Base-by-base conservation (phyloP, 2,797 vertebrate genomes). In the Brachyalestes nurse region DNA sequence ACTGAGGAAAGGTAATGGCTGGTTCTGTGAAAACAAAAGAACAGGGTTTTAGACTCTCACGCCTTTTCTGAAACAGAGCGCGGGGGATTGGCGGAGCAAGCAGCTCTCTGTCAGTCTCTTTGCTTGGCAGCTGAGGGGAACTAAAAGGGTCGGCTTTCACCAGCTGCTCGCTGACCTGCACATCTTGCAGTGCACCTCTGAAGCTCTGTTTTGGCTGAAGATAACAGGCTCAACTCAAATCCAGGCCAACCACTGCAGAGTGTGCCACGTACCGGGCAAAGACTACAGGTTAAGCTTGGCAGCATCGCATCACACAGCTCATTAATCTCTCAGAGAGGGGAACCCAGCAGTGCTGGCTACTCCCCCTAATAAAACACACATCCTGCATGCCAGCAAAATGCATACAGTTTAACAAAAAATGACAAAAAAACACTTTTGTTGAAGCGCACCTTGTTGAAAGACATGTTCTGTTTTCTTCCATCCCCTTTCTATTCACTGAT, bases 121-220 rank as follows among this genome's bases (percentile, higher is more conserved):
- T 61, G 73, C 55, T 87, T 88, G 86, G 88, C 87, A 88, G 47
- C 70, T 82, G 70, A 19, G 49, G 66, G 74, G 49, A 84, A 82
- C 9, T 60, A 79, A 83, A 58, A 5, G 69, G 83, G 81, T 85
- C 64, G 55, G 82, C 82, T 72, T 23, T 58, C 60, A 58, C 90
- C 91, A 90, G 92, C 91, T 94, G 91, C 92, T 91, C 53, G 72
- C 10, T 91, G 90, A 92, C 91, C 87, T 82, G 25, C 49, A 78
- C 66, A 83, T 90, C 76, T 82, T 57, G 61, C 34, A 17, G 13
- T 28, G n/a, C 69, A 80, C 57, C 62, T 71, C 67, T 80, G 28
- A 74, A 69, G 34, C 67, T 49, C 42, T 80, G 83, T 78, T 60
- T 79, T 86, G 75, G 82, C 78, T 28, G 21, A n/a, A 79, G 67